Evolutionary conservation across 2,113 vertebrate species (phyloP), one percentile per base, ranked within the genome.

Genomic region (Shinisaurus crocodilurus): DNA sequence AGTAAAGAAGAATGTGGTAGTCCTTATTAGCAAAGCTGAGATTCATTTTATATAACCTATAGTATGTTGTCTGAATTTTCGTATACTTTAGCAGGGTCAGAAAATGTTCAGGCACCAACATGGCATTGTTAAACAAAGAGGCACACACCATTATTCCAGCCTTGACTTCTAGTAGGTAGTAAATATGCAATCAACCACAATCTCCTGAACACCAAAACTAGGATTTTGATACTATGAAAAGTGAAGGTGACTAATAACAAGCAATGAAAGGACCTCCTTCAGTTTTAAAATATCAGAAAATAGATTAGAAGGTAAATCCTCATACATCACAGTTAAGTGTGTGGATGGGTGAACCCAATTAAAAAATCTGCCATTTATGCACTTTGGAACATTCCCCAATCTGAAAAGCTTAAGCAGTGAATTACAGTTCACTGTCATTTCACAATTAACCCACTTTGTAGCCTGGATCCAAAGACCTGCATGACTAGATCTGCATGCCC

Each of bases 341-440:
- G 74, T 90, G 89, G 82, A 79, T 85, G 57, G 83, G 63, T 69
- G 45, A 90, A 90, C 75, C 82, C 88, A 93, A 94, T 50, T 54
- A 89, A 88, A 86, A 65, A 54, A 77, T 3, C n/a, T 87, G 6
- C 67, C 1, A 87, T 18, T 60, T n/a, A 91, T 72, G 48, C 76
- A 69, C 48, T 72, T 74, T 34, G 67, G 79, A 92, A 70, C 0
- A 40, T 83, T 94, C 93, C 12, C 15, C 65, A 65, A 90, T 50
- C 88, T 57, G 83, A 92, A 89, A 1, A 12, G 1, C 15, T 95
- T 87, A 34, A 1, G 67, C 0, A 4, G 0, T 29, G 82, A 85
- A 90, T 43, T 34, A 86, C 85, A 90, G 89, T 86, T 92, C n/a
- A 88, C 9, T 37, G 1, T 60, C 43, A 80, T 1, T 48, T 89